Base-by-base conservation (phyloP, 2,113 vertebrate species). In the Cepphus grylle region DNA sequence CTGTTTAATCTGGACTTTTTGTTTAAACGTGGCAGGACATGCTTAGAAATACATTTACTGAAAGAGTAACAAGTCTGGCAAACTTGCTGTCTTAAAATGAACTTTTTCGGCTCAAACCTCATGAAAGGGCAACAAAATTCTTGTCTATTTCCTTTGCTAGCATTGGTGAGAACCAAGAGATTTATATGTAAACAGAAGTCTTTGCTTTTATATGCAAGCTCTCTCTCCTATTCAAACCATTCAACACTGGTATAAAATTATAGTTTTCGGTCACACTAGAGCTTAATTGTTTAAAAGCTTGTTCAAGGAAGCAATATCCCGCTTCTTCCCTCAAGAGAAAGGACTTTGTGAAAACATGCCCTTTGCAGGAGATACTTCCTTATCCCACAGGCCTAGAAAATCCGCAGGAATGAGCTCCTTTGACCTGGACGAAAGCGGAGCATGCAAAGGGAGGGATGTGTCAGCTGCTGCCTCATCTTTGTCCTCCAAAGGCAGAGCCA, bases 121-220 rank as follows among this genome's bases (percentile, higher is more conserved):
- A 96, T 93, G 97, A 95, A 96, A 91, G 55, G 63, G 56, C 81
- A 94, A 93, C 88, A 79, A 91, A 94, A 94, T 73, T 95, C 84
- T 86, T 80, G 40, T 53, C 4, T 81, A 70, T 77, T 95, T 94
- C 81, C 63, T 96, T 86, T 95, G 77, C 72, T 81, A 88, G 63
- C 92, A 90, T 3, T 73, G 63, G 47, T 63, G 38, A 95, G 96
- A 96, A 96, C 84, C 96, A 93, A 81, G 96, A 97, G 95, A 93
- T 71, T 90, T 85, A 26, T 93, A 78, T 81, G 91, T 77, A 96
- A 96, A 96, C 81, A 96, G 78, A 95, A 83, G n/a, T 43, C 73
- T 92, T 45, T 77, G 36, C 67, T 89, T 76, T 86, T 66, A 30
- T 36, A 43, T 2, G 16, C 71, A 90, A 50, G n/a, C 49, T 70